These are phyloP conservation scores for Enteromius argenteus DNA, from an alignment of 2,797 vertebrate species.

Conservation along the genomic window DNA sequence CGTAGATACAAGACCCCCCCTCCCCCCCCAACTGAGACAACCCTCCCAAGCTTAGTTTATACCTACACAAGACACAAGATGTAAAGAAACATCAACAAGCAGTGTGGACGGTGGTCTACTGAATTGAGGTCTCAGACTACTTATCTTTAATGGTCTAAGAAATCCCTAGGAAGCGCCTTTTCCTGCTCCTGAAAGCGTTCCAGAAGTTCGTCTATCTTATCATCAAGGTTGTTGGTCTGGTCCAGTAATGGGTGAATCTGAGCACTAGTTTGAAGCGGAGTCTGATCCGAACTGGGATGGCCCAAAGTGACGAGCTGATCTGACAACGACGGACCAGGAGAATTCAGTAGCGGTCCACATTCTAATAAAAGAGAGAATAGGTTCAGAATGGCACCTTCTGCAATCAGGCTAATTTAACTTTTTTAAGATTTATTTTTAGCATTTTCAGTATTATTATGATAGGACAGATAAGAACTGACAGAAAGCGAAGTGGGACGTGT, in stretches of 20 bases:
- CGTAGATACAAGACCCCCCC: not conserved
- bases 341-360: conserved; percentile 88
- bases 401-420: too few species aligned
- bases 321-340: conserved; percentile 82
- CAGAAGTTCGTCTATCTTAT: conserved; percentile 93
- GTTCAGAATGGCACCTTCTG: not conserved
- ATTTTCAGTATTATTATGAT: too few species aligned
- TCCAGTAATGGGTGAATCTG: conserved; percentile 90
- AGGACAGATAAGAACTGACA: too few species aligned
- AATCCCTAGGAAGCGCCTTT: conserved; percentile 83
- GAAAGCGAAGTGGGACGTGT: too few species aligned
- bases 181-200: conserved; percentile 93
- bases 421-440: not conserved
- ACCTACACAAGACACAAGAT: conserved; percentile 2
- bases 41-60: not conserved
- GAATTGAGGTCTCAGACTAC: conserved; percentile 53
- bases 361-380: conserved; percentile 72
- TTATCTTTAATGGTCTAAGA: conserved; percentile 72
- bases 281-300: conserved; percentile 76
- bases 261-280: conserved; percentile 83
- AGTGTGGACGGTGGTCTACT: conserved; percentile 29
- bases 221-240: conserved; percentile 85
- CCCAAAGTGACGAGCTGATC: conserved; percentile 85
- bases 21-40: not conserved
- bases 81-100: conserved; percentile 18